These are phyloP conservation scores for Nasonia vitripennis DNA, from an alignment of 1,140 invertebrate genomes.

Conservation along the genomic window DNA sequence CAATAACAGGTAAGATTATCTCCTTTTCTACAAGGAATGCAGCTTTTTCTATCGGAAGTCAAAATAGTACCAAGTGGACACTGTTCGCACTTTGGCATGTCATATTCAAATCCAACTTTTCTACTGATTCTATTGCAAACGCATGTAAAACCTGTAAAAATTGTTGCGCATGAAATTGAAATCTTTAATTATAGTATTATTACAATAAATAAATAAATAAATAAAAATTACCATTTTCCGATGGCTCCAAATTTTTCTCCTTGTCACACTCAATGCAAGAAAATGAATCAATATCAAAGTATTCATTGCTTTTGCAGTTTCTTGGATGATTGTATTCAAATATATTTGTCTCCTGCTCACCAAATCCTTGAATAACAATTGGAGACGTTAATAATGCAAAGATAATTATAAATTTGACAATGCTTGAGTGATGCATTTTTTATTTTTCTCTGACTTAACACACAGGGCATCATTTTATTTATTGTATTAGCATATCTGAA, in stretches of 20 bases:
- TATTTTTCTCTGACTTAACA: neutral
- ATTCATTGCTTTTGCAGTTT: slow-evolving; percentile 63
- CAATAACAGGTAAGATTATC: slow-evolving; percentile 64
- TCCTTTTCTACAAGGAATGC: slow-evolving; percentile 64
- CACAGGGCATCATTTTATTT: slow-evolving; percentile 20
- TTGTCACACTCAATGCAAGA: slow-evolving; percentile 64
- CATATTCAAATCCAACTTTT: slow-evolving; percentile 59
- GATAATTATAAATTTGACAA: slow-evolving; percentile 5
- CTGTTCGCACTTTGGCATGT: slow-evolving; percentile 60
- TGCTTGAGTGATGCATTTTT: slow-evolving; percentile 41
- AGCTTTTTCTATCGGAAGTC: slow-evolving; percentile 66
- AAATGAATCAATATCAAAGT: slow-evolving; percentile 63
- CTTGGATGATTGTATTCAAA: slow-evolving; percentile 60
- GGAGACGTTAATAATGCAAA: slow-evolving; percentile 23
- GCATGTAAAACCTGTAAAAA: slow-evolving; percentile 61
- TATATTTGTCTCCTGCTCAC: slow-evolving; percentile 51
- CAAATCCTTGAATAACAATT: neutral
- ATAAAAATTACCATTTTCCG: slow-evolving; percentile 59
- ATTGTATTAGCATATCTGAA: slow-evolving; percentile 12
- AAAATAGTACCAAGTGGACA: slow-evolving; percentile 63
- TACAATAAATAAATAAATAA: slow-evolving; percentile 36
- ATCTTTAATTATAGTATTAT: slow-evolving; percentile 11
- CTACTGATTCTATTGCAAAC: slow-evolving; percentile 65
- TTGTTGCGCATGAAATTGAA: slow-evolving; percentile 41
- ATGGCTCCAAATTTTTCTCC: slow-evolving; percentile 63